phyloP scores from a whole-genome alignment of 2,113 vertebrate species.

The Panurus biarmicus region DNA sequence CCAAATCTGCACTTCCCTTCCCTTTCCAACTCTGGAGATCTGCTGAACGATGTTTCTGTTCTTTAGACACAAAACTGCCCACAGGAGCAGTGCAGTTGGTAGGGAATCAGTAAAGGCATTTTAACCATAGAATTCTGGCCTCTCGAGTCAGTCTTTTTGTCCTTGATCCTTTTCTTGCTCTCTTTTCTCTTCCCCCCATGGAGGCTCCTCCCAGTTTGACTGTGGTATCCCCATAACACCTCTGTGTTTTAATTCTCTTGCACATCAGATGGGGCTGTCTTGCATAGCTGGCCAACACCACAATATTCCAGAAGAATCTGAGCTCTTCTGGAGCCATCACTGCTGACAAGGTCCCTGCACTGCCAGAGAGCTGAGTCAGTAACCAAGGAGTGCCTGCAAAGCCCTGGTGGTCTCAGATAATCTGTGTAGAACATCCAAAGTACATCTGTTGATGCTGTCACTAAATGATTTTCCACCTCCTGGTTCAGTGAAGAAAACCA shows the following conservation, averaged over 20 bases:
- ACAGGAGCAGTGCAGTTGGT: neutral
- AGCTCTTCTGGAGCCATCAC: neutral
- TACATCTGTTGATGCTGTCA: neutral
- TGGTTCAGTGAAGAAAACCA: neutral
- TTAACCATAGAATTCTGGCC: neutral
- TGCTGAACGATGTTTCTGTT: neutral
- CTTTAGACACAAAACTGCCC: neutral
- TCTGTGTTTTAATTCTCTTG: neutral
- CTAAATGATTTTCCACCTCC: neutral
- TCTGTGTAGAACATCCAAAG: neutral
- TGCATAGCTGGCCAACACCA: accelerated
- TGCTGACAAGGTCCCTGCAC: neutral
- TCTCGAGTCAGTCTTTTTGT: neutral
- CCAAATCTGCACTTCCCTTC: neutral
- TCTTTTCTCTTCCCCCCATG: neutral
- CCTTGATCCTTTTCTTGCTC: neutral
- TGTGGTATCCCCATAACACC: neutral
- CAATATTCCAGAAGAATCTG: neutral
- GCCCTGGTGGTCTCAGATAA: neutral
- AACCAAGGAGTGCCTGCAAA: neutral
- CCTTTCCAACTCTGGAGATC: neutral
- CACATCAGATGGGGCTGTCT: neutral
- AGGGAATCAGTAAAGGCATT: neutral
- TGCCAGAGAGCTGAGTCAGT: neutral
- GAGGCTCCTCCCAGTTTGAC: neutral